These are phyloP conservation scores for Grammomys surdaster DNA, from an alignment of 2,113 vertebrate genomes.

Conservation along the genomic window DNA sequence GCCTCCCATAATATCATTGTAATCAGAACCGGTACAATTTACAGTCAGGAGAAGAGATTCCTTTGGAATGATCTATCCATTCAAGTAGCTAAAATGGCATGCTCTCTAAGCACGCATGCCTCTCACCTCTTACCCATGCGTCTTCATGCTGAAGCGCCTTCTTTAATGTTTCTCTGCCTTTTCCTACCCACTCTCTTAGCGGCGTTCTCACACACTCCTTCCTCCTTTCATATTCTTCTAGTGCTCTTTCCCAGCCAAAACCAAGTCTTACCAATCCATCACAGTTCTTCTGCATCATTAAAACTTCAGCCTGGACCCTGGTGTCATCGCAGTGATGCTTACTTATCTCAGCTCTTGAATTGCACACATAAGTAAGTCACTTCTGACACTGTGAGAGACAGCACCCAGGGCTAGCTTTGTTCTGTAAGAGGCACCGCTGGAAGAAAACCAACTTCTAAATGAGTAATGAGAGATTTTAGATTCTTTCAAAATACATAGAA, in stretches of 20 bases:
- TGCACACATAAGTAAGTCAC: conserved; percentile 14
- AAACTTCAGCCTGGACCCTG: conserved; percentile 32
- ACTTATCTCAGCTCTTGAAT: conserved; percentile 52
- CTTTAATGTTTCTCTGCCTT: neutral
- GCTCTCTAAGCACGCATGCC: neutral
- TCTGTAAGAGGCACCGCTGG: neutral
- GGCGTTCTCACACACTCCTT: neutral
- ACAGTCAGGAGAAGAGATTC: neutral
- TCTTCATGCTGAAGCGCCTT: neutral
- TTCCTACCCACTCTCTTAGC: neutral
- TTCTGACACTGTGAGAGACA: neutral
- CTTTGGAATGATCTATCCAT: neutral
- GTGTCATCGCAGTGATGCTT: neutral
- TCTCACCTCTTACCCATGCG: neutral
- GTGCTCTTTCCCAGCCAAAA: neutral
- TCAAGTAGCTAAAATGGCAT: neutral
- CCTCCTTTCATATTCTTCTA: neutral
- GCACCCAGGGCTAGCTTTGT: conserved; percentile 30
- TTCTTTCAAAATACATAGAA: neutral
- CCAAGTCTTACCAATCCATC: conserved; percentile 34
- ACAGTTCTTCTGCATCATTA: conserved; percentile 52
- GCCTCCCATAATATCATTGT: neutral
- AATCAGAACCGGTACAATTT: conserved; percentile 1
- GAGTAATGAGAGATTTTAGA: conserved; percentile 61
- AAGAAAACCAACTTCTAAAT: conserved; percentile 51